Evolutionary conservation across 2,888 invertebrate genomes (phyloP).

Genomic region (Eupithecia exiguata): DNA sequence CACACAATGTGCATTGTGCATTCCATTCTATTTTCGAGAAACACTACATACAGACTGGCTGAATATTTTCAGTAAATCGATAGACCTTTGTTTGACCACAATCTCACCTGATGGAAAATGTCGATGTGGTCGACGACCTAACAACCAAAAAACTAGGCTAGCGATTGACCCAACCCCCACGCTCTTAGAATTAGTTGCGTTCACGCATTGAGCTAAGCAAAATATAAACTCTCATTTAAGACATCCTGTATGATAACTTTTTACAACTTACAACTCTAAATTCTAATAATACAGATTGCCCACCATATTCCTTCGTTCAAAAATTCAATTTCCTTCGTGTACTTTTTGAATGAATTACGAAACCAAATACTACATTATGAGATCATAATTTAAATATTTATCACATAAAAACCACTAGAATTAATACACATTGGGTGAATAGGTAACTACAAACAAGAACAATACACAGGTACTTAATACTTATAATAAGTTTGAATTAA

Average conservation of each 20-base stretch:
- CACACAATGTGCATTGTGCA: too few relatives aligned
- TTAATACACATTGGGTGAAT: slow-evolving; percentile 37
- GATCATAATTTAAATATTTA: slow-evolving; percentile 38
- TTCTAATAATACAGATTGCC: neutral
- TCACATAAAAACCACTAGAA: slow-evolving; percentile 40
- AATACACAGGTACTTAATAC: slow-evolving; percentile 2
- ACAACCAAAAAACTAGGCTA: too few relatives aligned
- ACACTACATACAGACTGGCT: too few relatives aligned
- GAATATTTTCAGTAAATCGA: too few relatives aligned
- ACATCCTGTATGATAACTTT: neutral
- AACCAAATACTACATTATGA: slow-evolving; percentile 19
- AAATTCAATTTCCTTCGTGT: neutral
- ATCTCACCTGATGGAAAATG: too few relatives aligned
- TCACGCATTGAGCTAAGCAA: neutral
- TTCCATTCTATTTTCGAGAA: too few relatives aligned
- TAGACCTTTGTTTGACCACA: too few relatives aligned
- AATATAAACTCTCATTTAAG: neutral
- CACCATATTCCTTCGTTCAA: neutral
- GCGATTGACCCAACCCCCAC: too few relatives aligned
- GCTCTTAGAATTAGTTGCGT: neutral
- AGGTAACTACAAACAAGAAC: slow-evolving; percentile 11
- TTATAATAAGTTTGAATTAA: neutral
- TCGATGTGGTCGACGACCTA: too few relatives aligned
- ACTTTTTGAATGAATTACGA: neutral
- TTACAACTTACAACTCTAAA: neutral